phyloP scores from a whole-genome alignment of 2,113 vertebrate genomes.

The chimpanzee (Pan troglodytes) region NHGRI_mPanTro3-v2.1_pri NC_072402.2:21245501-21246000 shows the following conservation, averaged over 20 bases:
- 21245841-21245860: background rate
- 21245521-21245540: constrained; percentile 49
- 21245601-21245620: background rate
- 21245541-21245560: constrained; percentile 71
- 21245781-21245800: background rate
- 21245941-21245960: background rate
- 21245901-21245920: constrained; percentile 32
- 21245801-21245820: background rate
- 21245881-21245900: constrained; percentile 31
- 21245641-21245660: background rate
- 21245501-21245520: constrained; percentile 64
- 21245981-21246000: background rate
- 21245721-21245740: constrained; percentile 17
- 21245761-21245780: constrained; percentile 1
- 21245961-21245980: constrained; percentile 44
- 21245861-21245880: constrained; percentile 19
- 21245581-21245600: constrained; percentile 7
- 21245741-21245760: background rate
- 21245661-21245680: constrained; percentile 19
- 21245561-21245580: constrained; percentile 31
- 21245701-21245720: background rate
- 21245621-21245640: constrained; percentile 31
- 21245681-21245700: background rate
- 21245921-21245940: background rate
- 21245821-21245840: background rate